Conservation (phyloP, 2,797 vertebrate species). For the Brotula barbata region DNA sequence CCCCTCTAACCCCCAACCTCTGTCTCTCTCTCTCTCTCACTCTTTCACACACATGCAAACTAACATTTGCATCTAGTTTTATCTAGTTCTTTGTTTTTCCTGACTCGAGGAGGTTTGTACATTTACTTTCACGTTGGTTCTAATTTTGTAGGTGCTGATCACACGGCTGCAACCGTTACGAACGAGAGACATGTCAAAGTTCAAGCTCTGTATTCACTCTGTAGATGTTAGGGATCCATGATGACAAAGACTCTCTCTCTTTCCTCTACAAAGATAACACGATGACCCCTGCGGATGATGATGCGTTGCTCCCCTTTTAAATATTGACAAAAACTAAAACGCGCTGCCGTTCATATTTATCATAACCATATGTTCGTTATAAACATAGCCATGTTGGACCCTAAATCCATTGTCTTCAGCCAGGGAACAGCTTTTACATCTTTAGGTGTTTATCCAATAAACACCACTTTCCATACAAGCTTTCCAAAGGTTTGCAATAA, state of each 20-base stretch:
- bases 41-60: slow-evolving; percentile 4
- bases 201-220: neutral
- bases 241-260: neutral
- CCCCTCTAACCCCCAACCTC: slow-evolving; percentile 16
- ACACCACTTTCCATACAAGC: neutral
- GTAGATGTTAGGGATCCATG: neutral
- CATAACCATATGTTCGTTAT: no score
- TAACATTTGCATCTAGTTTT: neutral
- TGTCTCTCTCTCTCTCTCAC: slow-evolving; percentile 5
- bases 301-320: neutral
- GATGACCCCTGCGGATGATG: neutral
- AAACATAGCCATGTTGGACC: no score
- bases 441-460: neutral
- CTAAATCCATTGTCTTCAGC: no score
- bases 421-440: neutral
- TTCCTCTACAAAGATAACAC: neutral
- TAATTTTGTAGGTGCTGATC: neutral
- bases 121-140: neutral
- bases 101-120: neutral
- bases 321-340: no score
- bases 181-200: slow-evolving; percentile 18
- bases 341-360: no score
- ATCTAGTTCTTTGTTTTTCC: no score
- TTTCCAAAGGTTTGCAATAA: neutral
- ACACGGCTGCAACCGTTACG: neutral